phyloP scores from a whole-genome alignment of 2,888 invertebrate genomes.

The Phragmatobia fuliginosa region DNA sequence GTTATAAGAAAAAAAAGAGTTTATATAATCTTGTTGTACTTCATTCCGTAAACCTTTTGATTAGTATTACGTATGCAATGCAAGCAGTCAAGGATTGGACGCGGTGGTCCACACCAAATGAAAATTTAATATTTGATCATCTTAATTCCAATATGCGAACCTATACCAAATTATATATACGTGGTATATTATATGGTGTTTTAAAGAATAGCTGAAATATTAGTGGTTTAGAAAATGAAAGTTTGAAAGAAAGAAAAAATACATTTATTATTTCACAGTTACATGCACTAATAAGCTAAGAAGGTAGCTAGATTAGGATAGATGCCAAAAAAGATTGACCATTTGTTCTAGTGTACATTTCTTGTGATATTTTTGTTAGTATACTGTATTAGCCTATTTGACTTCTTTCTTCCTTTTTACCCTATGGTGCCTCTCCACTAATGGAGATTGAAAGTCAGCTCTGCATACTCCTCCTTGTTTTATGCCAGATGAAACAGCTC shows the following conservation, averaged over 20 bases:
- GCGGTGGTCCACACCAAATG: constrained; percentile 43
- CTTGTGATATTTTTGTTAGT: neutral
- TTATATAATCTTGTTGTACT: constrained; percentile 3
- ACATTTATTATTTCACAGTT: neutral
- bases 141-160: constrained; percentile 43
- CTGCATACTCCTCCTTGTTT: too few relatives aligned
- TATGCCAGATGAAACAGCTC: too few relatives aligned
- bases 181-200: neutral
- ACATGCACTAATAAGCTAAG: neutral
- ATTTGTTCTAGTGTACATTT: neutral
- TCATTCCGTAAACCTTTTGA: constrained; percentile 21
- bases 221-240: neutral
- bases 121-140: constrained; percentile 58
- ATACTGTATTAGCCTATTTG: neutral
- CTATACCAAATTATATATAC: constrained; percentile 26
- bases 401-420: too few relatives aligned
- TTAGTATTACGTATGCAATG: constrained; percentile 31
- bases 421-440: too few relatives aligned
- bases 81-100: constrained; percentile 32
- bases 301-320: neutral
- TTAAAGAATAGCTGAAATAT: neutral
- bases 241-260: neutral
- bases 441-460: too few relatives aligned
- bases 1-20: too few relatives aligned
- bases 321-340: neutral